Evolutionary conservation across 1,140 invertebrate species (phyloP), one percentile per base, ranked within the genome.

Genomic region (Lepidurus couesii): DNA sequence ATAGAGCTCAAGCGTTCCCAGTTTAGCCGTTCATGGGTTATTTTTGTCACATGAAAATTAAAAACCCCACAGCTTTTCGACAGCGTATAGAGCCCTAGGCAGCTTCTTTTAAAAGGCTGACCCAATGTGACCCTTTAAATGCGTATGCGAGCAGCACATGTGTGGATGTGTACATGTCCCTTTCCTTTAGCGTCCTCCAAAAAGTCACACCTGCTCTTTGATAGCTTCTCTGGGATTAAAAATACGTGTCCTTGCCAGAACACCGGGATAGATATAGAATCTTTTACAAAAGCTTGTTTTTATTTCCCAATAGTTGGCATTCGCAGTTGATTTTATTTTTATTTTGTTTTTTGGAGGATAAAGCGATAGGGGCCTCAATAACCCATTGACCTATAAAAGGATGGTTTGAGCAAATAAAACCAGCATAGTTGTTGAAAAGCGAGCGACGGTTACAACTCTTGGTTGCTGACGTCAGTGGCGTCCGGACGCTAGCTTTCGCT

Each of bases 91-190:
- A 13, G 16, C 45, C 45, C 13, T 1, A 16, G 53, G 53, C 53
- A 13, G 53, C n/a, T 21, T 16, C 53, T 65, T 65, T 65, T 65
- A 65, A 65, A 65, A 21, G 53, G 53, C 53, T 65, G 53, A 65
- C 53, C 53, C 53, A 65, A 65, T 65, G 53, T 65, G 53, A 65
- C 53, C 53, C 53, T 65, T 65, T 65, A 65, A 65, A 65, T 65
- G n/a, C 53, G 53, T 65, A 65, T 65, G 53, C 21, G 53, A 65
- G n/a, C 53, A 65, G 53, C 53, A 65, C 53, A 65, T 65, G 53
- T 65, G 53, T 65, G 16, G 1, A n/a, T 65, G 16, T 16, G 16
- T 16, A 7, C 8, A 65, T 65, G 13, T 65, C 13, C 53, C 21
- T 16, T 65, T 65, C 53, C 53, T n/a, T 21, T n/a, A 21, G 53